phyloP scores from a whole-genome alignment of 30 jellyfish, hydroid and myxozoan species.

The Nemopilema nomurai region DNA sequence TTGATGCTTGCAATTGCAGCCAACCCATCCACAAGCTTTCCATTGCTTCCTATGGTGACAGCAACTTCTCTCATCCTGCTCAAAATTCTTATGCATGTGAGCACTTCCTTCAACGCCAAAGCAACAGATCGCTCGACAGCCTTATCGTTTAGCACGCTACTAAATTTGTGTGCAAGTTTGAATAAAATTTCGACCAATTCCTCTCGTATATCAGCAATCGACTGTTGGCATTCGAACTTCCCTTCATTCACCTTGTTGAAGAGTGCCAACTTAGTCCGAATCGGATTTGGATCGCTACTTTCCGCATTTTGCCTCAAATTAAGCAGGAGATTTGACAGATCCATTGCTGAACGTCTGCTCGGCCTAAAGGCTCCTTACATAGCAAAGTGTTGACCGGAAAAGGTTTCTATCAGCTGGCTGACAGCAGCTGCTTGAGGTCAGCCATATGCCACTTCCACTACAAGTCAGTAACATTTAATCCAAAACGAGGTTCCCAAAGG shows the following conservation, averaged over 20 bases:
- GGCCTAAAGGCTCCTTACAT: background rate
- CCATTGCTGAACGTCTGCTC: background rate
- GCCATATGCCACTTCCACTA: background rate
- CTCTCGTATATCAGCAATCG: background rate
- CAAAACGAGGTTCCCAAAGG: no score
- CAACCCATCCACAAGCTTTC: background rate
- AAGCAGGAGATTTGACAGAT: background rate
- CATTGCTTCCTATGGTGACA: background rate
- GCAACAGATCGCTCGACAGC: background rate
- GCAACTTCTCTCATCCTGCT: slow-evolving; percentile 39
- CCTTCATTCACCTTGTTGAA: slow-evolving; percentile 11
- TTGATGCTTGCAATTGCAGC: background rate
- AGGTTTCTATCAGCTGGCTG: background rate
- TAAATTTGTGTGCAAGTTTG: background rate
- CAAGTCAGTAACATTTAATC: no score
- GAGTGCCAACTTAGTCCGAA: background rate
- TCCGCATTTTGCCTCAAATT: background rate
- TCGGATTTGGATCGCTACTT: background rate
- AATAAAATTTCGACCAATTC: slow-evolving; percentile 8
- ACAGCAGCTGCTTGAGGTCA: background rate
- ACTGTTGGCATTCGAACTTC: slow-evolving; percentile 6
- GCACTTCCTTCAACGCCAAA: slow-evolving; percentile 14
- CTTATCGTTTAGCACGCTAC: no score
- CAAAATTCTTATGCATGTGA: slow-evolving; percentile 25
- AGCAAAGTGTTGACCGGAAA: background rate